Percentiles rank a stretch among this genome's conserved stretches.
Evolutionary conservation across 2,888 invertebrate species (phyloP).

Genomic region (Lochmaea capreae): DNA sequence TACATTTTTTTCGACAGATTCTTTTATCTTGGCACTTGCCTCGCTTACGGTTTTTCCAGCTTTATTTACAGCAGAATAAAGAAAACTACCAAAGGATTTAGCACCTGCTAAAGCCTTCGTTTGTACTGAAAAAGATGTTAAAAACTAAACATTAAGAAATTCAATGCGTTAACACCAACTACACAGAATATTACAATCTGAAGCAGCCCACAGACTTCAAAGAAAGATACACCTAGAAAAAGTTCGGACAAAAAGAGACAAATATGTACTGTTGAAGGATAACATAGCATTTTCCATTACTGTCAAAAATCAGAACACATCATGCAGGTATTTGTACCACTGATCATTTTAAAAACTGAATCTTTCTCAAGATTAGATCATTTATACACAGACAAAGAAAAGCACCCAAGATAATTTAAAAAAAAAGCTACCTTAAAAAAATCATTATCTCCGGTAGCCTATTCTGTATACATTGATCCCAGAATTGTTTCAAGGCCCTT

Average conservation of each 20-base stretch:
- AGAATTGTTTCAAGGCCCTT: too few relatives aligned
- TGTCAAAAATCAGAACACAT: neutral
- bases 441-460: too few relatives aligned
- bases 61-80: conserved; percentile 96
- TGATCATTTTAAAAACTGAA: neutral
- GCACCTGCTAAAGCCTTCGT: conserved; percentile 91
- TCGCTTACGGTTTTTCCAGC: conserved; percentile 93
- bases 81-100: conserved; percentile 90
- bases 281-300: too few relatives aligned
- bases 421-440: too few relatives aligned
- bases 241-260: conserved; percentile 4
- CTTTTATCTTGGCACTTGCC: conserved; percentile 92
- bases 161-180: conserved; percentile 8
- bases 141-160: conserved; percentile 20
- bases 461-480: too few relatives aligned
- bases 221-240: neutral
- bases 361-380: too few relatives aligned
- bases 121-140: conserved; percentile 73
- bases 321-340: neutral
- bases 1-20: conserved; percentile 96
- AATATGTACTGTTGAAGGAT: too few relatives aligned
- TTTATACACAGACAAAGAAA: too few relatives aligned
- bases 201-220: neutral
- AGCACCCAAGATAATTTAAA: too few relatives aligned
- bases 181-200: conserved; percentile 26